Conservation (phyloP, 2,797 vertebrate genomes). For the Syncerus caffer region DNA sequence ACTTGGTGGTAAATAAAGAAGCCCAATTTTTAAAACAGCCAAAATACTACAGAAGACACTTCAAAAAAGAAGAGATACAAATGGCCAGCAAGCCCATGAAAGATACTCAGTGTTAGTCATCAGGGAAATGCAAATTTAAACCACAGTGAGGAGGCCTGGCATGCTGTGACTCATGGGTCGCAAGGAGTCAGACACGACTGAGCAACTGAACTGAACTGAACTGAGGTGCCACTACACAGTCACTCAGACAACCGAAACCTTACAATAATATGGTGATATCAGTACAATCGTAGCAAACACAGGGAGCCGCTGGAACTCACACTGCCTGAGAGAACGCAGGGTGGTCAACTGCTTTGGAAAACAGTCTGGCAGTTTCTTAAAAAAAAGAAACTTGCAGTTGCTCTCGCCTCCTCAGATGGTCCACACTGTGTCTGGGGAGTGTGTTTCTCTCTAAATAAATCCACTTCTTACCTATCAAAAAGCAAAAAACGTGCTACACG, state of each 20-base stretch:
- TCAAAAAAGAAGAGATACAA: not conserved
- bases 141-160: not conserved
- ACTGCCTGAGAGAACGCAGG: fast-evolving
- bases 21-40: not conserved
- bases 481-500: not conserved
- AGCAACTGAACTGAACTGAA: too few relatives aligned
- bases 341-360: not conserved
- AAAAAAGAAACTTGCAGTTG: not conserved
- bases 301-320: not conserved
- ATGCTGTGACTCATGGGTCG: too few relatives aligned
- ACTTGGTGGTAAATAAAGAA: not conserved
- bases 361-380: not conserved
- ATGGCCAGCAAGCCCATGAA: not conserved
- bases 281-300: not conserved
- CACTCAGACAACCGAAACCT: too few relatives aligned
- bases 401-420: not conserved
- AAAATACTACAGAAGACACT: not conserved
- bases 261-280: not conserved
- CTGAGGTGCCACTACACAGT: not conserved
- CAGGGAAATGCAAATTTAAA: not conserved
- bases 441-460: not conserved
- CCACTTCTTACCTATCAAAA: not conserved
- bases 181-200: too few relatives aligned
- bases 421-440: not conserved
- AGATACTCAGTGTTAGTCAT: not conserved